Evolutionary conservation across 2,113 vertebrate species (phyloP).

Genomic region (Archocentrus centrarchus): DNA sequence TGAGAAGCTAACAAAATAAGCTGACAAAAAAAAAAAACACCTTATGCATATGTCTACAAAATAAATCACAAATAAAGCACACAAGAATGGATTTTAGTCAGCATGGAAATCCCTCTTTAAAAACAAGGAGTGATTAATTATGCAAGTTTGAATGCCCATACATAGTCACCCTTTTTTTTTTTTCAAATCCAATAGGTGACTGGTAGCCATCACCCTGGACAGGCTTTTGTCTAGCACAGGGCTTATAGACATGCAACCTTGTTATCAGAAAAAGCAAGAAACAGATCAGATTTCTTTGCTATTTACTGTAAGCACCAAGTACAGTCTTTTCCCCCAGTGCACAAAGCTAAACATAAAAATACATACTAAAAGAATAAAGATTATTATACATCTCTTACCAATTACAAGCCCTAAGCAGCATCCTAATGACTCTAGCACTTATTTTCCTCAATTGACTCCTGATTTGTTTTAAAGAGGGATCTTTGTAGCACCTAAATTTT

Average conservation of each 20-base stretch:
- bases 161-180: neutral
- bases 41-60: slow-evolving; percentile 48
- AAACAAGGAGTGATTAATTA: slow-evolving; percentile 32
- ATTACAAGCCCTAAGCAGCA: slow-evolving; percentile 27
- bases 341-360: neutral
- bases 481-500: slow-evolving; percentile 47
- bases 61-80: slow-evolving; percentile 61
- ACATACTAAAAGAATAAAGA: neutral
- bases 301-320: slow-evolving; percentile 17
- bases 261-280: neutral
- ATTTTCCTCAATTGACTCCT: slow-evolving; percentile 35
- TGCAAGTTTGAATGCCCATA: neutral
- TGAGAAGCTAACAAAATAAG: slow-evolving; percentile 41
- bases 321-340: neutral
- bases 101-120: slow-evolving; percentile 75
- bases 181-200: neutral
- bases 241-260: neutral
- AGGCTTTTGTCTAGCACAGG: neutral
- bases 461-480: slow-evolving; percentile 78
- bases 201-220: neutral
- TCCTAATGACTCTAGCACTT: slow-evolving; percentile 8
- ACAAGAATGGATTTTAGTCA: slow-evolving; percentile 51
- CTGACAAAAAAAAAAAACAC: slow-evolving; percentile 42
- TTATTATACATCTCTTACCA: slow-evolving; percentile 6
- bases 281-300: slow-evolving; percentile 11